These are phyloP conservation scores for Hypercompe scribonia DNA, from an alignment of 2,888 invertebrate genomes.

Conservation along the genomic window DNA sequence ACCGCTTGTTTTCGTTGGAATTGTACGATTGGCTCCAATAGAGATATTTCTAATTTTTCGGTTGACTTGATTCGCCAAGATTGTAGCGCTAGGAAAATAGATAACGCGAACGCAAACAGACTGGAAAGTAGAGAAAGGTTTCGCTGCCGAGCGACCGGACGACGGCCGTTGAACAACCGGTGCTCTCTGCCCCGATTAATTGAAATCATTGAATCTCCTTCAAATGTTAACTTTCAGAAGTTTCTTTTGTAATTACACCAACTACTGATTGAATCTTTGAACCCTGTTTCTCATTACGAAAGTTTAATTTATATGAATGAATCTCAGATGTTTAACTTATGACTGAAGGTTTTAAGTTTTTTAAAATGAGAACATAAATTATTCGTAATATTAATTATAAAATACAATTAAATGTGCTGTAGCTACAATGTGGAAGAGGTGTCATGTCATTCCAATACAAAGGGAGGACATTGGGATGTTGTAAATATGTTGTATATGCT, in stretches of 20 bases:
- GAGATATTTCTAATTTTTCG: constrained; percentile 83
- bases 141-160: constrained; percentile 50
- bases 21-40: constrained; percentile 67
- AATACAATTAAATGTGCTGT: too few species aligned
- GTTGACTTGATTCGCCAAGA: constrained; percentile 71
- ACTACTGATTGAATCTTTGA: constrained; percentile 53
- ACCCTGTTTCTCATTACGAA: constrained; percentile 23
- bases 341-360: constrained; percentile 9
- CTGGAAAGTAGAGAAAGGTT: constrained; percentile 63
- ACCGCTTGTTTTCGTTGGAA: constrained; percentile 49
- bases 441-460: too few species aligned
- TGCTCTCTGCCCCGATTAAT: constrained; percentile 57
- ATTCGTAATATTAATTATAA: constrained; percentile 52
- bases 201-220: constrained; percentile 66
- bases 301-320: constrained; percentile 11
- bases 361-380: constrained; percentile 22
- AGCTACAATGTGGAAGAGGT: too few species aligned
- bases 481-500: too few species aligned
- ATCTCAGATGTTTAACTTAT: constrained; percentile 12
- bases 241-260: constrained; percentile 43
- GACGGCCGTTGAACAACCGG: constrained; percentile 51
- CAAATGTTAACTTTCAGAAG: constrained; percentile 60
- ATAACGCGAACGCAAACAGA: constrained; percentile 73
- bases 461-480: too few species aligned
- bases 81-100: constrained; percentile 70